Base-by-base conservation (phyloP, 2,888 invertebrate species). In the Hirtodrosophila alboralis region DNA sequence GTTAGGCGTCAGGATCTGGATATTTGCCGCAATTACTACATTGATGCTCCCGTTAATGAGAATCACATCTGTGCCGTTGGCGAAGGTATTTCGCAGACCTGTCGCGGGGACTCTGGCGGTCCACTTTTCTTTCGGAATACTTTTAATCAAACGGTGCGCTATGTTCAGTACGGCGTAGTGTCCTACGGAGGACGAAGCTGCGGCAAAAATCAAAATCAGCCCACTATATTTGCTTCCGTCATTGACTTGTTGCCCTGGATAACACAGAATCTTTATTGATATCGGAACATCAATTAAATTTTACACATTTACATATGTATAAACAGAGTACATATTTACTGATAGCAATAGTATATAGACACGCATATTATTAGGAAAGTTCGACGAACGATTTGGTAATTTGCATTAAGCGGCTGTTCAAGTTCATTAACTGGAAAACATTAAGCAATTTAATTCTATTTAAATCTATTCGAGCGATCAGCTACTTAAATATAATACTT, bases 121-220 rank as follows among this genome's bases (percentile, higher is more conserved):
- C 88, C 88, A 1, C 61, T 88, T 0, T 78, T 88, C 48, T 66
- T 73, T 23, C 60, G 69, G 1, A 65, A 68, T 1, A 13, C 13
- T 0, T 89, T 80, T 28, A 80, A 77, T 34, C 5, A 30, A 2
- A 23, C 6, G 0, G 45, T 52, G 4, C 86, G 87, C 6, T 87
- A 68, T 16, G 64, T 89, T 2, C 90, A 90, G 56, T 89, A 84
- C 40, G 95, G 94, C 4, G 88, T 94, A 0, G 94, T 94, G 0
- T 94, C 94, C 0, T 93, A 92, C 66, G 94, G 94, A 0, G 92
- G 93, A 0, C 86, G 88, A 0, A 84, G 90, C 0, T 94, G 94
- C 72, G 89, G 88, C 8, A 33, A 31, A 0, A 92, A 92, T 0
- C 87, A 48, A 13, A 89, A 71, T 5, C 79, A 68, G 51, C 93